phyloP scores from a whole-genome alignment of 2,113 vertebrate genomes.

The Chaetodon trifascialis region DNA sequence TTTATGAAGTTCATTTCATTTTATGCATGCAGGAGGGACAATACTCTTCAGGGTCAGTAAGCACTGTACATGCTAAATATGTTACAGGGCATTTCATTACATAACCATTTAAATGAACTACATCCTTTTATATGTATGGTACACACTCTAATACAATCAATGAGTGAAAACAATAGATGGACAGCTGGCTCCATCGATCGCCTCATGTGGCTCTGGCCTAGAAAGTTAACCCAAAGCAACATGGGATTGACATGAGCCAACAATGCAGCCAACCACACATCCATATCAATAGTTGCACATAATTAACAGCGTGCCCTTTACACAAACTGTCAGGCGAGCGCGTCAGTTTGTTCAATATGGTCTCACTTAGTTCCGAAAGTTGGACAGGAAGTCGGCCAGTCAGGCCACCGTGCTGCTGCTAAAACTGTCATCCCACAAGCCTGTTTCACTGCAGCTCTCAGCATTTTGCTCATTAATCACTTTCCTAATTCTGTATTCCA shows the following conservation, averaged over 20 bases:
- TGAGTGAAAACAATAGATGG: constrained; percentile 38
- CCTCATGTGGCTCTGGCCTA: constrained; percentile 39
- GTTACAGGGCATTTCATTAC: constrained; percentile 53
- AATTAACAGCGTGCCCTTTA: constrained; percentile 59
- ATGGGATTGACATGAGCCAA: constrained; percentile 38
- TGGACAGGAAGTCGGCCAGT: constrained; percentile 64
- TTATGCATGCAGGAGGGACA: constrained; percentile 48
- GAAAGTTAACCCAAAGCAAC: constrained; percentile 44
- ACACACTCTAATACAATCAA: constrained; percentile 26
- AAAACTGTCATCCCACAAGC: neutral
- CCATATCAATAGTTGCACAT: constrained; percentile 60
- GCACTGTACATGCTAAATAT: constrained; percentile 39
- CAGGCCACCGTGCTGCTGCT: constrained; percentile 38
- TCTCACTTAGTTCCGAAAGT: constrained; percentile 72
- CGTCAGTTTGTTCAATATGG: constrained; percentile 66
- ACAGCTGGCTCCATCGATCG: constrained; percentile 47
- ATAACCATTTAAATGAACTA: constrained; percentile 50
- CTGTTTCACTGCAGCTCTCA: constrained; percentile 60
- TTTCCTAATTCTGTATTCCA: constrained; percentile 43
- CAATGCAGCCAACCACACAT: constrained; percentile 45
- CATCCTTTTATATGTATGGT: neutral
- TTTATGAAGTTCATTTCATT: constrained; percentile 62
- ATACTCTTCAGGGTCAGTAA: constrained; percentile 68
- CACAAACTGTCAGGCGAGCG: constrained; percentile 40
- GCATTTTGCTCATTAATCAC: constrained; percentile 67